These are phyloP conservation scores for Bradypodion ventrale DNA, from an alignment of 2,797 vertebrate species.

Conservation along the genomic window DNA sequence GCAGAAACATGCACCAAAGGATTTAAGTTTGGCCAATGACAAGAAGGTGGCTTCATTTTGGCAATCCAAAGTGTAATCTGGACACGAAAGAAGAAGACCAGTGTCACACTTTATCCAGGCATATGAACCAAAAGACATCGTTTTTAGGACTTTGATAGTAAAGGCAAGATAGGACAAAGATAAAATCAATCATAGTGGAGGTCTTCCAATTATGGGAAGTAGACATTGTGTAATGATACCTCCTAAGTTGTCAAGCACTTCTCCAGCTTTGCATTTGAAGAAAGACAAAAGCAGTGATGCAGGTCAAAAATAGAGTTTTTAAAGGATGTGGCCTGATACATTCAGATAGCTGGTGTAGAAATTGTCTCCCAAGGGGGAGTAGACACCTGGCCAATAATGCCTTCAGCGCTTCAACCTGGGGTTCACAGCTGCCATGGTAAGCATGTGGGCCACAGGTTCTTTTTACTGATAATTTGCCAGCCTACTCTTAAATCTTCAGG, in stretches of 20 bases:
- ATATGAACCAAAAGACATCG: slow-evolving; percentile 87
- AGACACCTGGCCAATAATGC: not conserved
- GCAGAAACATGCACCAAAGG: too few species aligned
- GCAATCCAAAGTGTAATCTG: too few species aligned
- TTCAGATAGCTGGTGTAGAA: not conserved
- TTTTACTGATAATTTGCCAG: not conserved
- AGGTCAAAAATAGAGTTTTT: not conserved
- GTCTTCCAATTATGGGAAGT: slow-evolving; percentile 69
- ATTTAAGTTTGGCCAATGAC: too few species aligned
- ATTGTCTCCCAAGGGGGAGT: not conserved
- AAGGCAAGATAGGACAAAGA: slow-evolving; percentile 67
- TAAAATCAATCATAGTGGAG: slow-evolving; percentile 44
- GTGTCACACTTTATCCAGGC: too few species aligned
- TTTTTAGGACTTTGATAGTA: slow-evolving; percentile 87
- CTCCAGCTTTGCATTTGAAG: slow-evolving; percentile 66
- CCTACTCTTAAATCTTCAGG: too few species aligned
- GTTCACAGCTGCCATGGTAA: not conserved
- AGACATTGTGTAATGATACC: slow-evolving; percentile 61
- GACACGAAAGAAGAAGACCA: too few species aligned
- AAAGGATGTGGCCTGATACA: not conserved
- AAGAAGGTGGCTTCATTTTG: too few species aligned
- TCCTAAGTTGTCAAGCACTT: slow-evolving; percentile 61
- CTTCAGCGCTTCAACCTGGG: not conserved
- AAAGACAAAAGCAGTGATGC: too few species aligned
- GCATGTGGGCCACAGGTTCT: too few species aligned